Base-by-base conservation (phyloP, 1,140 invertebrate species). In the Drosophila kurseongensis region DNA sequence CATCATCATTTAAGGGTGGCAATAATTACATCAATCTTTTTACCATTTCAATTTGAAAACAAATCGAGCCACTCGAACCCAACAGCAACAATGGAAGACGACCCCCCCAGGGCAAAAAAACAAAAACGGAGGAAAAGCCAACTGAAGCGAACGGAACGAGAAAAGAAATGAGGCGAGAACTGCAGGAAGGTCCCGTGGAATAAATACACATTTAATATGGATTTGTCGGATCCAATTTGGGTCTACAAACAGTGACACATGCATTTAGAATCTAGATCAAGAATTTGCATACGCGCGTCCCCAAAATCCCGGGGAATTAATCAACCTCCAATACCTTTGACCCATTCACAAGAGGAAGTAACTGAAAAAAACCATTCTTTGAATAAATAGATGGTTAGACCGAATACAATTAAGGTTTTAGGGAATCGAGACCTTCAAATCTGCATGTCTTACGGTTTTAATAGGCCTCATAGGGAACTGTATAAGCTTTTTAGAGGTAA, bases 11-110 rank as follows among this genome's bases (percentile, higher is more conserved):
- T 72, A 80, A 75, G 81, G 74, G 81, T 67, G 65, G 67, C 52
- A 62, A 80, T 85, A 85, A 85, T 84, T 84, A 85, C 81, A 84
- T 85, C 81, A 85, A 85, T 84, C 81, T 69, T 62, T 65, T 85
- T 74, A 63, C 77, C 73, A 85, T 84, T 84, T 85, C 71, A 77
- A 77, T 76, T 65, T 52, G 66, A 81, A 81, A 78, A 68, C 62
- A 78, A 81, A 67, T 52, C 57, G 73, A 60, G 60, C 68, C 56
- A 54, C 75, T 61, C 63, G 65, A 74, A 35, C 8, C 52, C 41
- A 32, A 40, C 32, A 44, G 18, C 45, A 47, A 45, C 41, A 35
- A 12, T 1, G 14, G 4, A 60, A 45, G 27, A 41, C 61, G 65
- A 68, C 65, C 65, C 61, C 61, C 65, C 61, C 61, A 41, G 48